Percentiles rank a stretch among this genome's conserved stretches.
phyloP scores from a whole-genome alignment of 37 sponge, comb jelly and placozoan genomes.

The Crambe crambe region DNA sequence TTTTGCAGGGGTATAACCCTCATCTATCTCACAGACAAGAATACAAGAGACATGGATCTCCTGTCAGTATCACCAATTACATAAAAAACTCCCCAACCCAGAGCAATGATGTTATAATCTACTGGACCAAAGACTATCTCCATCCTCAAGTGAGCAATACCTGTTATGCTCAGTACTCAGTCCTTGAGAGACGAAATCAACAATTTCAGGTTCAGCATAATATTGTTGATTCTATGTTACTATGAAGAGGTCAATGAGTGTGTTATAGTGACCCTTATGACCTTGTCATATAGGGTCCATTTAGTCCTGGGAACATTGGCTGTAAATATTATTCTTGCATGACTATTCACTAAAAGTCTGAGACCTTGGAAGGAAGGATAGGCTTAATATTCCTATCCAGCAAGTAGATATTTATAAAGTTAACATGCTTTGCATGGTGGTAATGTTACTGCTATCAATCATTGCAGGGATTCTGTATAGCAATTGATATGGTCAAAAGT shows the following conservation, averaged over 20 bases:
- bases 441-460: no score
- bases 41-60: constrained; percentile 40
- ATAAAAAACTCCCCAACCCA: constrained; percentile 48
- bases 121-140: constrained; percentile 34
- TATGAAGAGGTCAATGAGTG: no score
- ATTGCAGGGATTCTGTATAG: constrained; percentile 43
- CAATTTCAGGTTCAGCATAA: no score
- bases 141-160: constrained; percentile 34
- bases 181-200: no score
- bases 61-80: constrained; percentile 69
- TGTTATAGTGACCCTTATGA: no score
- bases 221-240: no score
- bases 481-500: constrained; percentile 39
- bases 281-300: no score
- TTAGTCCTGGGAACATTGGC: no score
- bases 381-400: no score
- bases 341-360: no score
- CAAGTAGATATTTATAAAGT: neutral
- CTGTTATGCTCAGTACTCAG: no score
- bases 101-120: constrained; percentile 39
- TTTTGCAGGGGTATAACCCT: constrained; percentile 38
- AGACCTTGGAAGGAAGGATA: neutral
- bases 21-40: constrained; percentile 14
- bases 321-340: no score
- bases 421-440: neutral